phyloP scores from a whole-genome alignment of 2,888 invertebrate genomes.

The Meiosimyza platycephala region DNA sequence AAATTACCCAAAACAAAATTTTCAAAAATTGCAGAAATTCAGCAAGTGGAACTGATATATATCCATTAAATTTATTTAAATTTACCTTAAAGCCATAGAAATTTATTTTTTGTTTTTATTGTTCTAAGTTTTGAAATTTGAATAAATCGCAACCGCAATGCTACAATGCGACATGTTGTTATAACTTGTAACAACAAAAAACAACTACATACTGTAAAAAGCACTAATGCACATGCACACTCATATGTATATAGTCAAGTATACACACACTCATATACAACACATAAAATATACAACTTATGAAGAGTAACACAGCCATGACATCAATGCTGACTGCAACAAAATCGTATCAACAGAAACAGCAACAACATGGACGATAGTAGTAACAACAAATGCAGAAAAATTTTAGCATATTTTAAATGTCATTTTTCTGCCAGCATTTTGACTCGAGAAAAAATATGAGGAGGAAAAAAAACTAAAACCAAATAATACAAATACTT shows the following conservation, averaged over 20 bases:
- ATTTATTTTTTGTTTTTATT: background rate
- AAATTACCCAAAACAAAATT: no score
- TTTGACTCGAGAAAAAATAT: conserved; percentile 19
- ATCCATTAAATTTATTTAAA: background rate
- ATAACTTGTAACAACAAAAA: background rate
- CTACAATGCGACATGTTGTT: conserved; percentile 26
- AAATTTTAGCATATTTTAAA: conserved; percentile 31
- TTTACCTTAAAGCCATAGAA: background rate
- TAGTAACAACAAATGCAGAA: conserved; percentile 24
- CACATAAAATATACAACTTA: no score
- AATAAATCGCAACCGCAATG: conserved; percentile 28
- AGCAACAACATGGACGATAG: background rate
- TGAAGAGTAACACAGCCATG: background rate
- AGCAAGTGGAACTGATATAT: background rate
- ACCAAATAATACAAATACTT: conserved; percentile 1
- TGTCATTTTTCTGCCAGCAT: conserved; percentile 36
- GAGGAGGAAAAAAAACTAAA: background rate
- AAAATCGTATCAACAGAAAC: conserved; percentile 14
- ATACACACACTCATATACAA: no score
- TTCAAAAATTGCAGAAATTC: background rate
- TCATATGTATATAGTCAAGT: no score
- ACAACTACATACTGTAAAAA: no score
- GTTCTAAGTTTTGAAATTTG: conserved; percentile 1
- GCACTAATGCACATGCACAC: no score
- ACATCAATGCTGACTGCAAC: conserved; percentile 7